phyloP scores from a whole-genome alignment of 2,113 vertebrate genomes.

The Serinus canaria region DNA sequence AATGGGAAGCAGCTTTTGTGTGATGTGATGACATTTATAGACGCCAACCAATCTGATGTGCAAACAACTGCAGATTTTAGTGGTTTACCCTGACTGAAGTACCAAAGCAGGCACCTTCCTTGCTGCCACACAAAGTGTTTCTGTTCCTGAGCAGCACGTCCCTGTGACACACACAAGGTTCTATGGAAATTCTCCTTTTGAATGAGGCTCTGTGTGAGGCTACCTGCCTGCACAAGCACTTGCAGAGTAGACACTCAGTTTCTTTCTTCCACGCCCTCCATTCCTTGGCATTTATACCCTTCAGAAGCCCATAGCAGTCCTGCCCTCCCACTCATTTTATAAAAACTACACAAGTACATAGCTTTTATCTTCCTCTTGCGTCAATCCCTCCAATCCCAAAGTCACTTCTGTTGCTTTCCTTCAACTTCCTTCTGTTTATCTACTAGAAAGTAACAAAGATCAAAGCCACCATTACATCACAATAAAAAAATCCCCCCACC shows the following conservation, averaged over 20 bases:
- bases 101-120: background rate
- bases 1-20: background rate
- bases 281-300: background rate
- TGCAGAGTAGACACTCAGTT: background rate
- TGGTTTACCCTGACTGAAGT: background rate
- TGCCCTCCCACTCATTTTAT: background rate
- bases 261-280: constrained; percentile 4
- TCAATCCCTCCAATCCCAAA: constrained; percentile 3
- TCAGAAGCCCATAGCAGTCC: background rate
- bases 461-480: constrained; percentile 4
- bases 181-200: background rate
- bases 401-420: background rate
- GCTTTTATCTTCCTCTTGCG: constrained; percentile 15
- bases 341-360: background rate
- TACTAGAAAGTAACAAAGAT: constrained; percentile 10
- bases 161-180: background rate
- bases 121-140: background rate
- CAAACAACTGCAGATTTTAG: background rate
- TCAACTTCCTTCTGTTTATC: background rate
- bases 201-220: background rate
- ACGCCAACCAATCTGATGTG: background rate
- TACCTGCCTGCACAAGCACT: constrained; percentile 8
- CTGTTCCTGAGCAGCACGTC: background rate
- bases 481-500: background rate
- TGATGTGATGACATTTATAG: background rate